Evolutionary conservation across 2,797 vertebrate species (phyloP), one percentile per base, ranked within the genome.

Genomic region (Chelonia mydas): DNA sequence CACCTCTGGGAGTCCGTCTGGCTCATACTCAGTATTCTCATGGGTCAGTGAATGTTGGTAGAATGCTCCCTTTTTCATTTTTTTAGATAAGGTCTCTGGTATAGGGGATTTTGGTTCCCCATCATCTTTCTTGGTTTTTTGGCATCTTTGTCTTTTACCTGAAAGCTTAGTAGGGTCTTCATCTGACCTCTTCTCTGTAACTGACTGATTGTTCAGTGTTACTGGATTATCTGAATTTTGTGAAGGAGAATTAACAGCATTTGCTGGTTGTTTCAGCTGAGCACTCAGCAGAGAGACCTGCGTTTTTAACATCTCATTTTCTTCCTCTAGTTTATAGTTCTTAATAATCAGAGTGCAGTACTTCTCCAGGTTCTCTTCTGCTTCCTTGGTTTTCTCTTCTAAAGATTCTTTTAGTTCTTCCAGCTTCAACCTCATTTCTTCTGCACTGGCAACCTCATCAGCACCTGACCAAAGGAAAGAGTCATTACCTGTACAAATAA

Each of bases 301-400:
- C 21, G 3, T 4, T 2, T 98, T 98, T 41, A 97, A 90, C 94
- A 93, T 96, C 92, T 96, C 96, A 61, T 95, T 99, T 94, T 90
- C 95, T 96, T 99, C 98, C 90, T 99, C 99, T 86, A 99, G 96
- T 95, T 99, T 99, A 96, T 99, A 98, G 50, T 98, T 98, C 91
- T 98, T 98, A 86, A 99, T 97, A 94, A 99, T 98, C 81, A 99
- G 93, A 93, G 96, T 98, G 95, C 99, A 99, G 98, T 99, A 99
- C 97, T 99, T 99, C 31, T 99, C 98, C 96, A 99, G 96, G 97
- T 98, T 99, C 78, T 99, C 99, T 1, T 99, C 99, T 0, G 98
- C 98, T 96, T 99, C 99, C 83, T 78, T 98, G 84, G 97, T 98
- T 97, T 98, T 99, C 88, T 98, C 97, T 96, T 99, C 99, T 50